These are phyloP conservation scores for Corbicula japonica DNA, from an alignment of 2,888 invertebrate genomes.

Conservation along the genomic window DNA sequence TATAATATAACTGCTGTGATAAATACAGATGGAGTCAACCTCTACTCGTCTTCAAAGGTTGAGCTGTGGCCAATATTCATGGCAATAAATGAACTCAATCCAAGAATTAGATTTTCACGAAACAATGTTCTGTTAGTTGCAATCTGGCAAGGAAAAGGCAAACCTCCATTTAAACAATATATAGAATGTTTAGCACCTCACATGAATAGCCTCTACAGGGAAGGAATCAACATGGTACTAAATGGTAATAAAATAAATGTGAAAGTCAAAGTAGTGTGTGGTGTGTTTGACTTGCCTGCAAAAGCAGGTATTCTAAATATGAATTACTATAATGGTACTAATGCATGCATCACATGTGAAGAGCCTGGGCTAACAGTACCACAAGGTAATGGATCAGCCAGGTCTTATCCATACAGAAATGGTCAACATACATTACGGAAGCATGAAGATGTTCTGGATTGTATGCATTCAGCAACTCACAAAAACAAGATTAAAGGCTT, in stretches of 20 bases:
- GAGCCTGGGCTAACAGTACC: conserved; percentile 47
- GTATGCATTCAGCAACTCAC: conserved; percentile 30
- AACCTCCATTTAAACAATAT: conserved; percentile 46
- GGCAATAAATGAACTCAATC: conserved; percentile 50
- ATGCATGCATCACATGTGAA: conserved; percentile 61
- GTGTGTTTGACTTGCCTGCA: conserved; percentile 57
- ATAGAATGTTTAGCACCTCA: conserved; percentile 18
- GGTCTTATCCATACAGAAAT: conserved; percentile 40
- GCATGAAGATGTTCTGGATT: conserved; percentile 23
- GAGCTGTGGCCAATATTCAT: conserved; percentile 54
- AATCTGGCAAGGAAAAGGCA: conserved; percentile 60
- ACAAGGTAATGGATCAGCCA: conserved; percentile 40
- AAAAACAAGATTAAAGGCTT: too few species aligned
- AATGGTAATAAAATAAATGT: conserved; percentile 14
- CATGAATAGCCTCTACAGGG: conserved; percentile 16
- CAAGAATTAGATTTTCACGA: conserved; percentile 42
- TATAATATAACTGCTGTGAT: conserved; percentile 46
- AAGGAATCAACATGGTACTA: conserved; percentile 27
- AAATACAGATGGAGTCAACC: conserved; percentile 56
- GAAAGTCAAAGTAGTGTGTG: conserved; percentile 45
- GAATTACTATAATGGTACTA: conserved; percentile 51
- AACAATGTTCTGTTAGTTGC: conserved; percentile 40
- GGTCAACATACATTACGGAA: conserved; percentile 23
- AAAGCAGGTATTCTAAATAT: conserved; percentile 61
- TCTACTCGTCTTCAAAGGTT: conserved; percentile 55